Percentiles rank a stretch among this genome's conserved stretches.
phyloP scores from a whole-genome alignment of 2,888 invertebrate genomes.

The Drosophila mimetica region DNA sequence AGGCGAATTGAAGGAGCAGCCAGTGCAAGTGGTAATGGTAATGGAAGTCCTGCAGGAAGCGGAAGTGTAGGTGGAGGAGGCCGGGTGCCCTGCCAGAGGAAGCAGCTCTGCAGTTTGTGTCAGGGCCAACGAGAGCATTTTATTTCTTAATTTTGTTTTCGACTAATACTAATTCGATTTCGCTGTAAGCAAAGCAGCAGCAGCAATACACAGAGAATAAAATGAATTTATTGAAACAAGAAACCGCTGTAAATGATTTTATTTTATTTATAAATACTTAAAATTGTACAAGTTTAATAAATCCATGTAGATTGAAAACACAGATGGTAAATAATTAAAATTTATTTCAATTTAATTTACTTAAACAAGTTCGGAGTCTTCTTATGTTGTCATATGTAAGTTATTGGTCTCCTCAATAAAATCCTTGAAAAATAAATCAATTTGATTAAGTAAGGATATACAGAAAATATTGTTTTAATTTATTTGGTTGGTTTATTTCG shows the following conservation, averaged over 20 bases:
- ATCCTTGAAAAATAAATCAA: too few relatives aligned
- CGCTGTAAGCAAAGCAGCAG: slow-evolving; percentile 53
- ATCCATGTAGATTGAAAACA: too few relatives aligned
- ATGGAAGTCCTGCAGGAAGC: slow-evolving; percentile 16
- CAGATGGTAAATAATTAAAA: too few relatives aligned
- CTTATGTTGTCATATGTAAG: not conserved
- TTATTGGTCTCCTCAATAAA: not conserved
- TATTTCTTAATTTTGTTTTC: slow-evolving; percentile 77
- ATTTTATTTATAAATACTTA: too few relatives aligned
- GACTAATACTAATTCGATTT: slow-evolving; percentile 77
- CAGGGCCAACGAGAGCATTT: slow-evolving; percentile 49
- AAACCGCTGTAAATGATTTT: not conserved
- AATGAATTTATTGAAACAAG: too few relatives aligned
- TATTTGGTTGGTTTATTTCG: too few relatives aligned
- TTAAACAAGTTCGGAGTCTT: too few relatives aligned
- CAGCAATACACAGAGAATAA: not conserved
- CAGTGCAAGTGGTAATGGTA: slow-evolving; percentile 39
- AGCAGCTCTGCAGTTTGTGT: slow-evolving; percentile 40
- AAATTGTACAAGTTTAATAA: too few relatives aligned
- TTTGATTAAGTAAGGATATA: too few relatives aligned
- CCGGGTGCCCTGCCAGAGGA: not conserved
- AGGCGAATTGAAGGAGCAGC: slow-evolving; percentile 54
- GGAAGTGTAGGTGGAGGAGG: slow-evolving; percentile 13
- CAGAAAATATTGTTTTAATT: too few relatives aligned
- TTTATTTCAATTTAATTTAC: too few relatives aligned